A percentile compares a stretch with the other conserved stretches of the same genome.
phyloP scores from a whole-genome alignment of 2,888 invertebrate species.

The Muscina levida region DNA sequence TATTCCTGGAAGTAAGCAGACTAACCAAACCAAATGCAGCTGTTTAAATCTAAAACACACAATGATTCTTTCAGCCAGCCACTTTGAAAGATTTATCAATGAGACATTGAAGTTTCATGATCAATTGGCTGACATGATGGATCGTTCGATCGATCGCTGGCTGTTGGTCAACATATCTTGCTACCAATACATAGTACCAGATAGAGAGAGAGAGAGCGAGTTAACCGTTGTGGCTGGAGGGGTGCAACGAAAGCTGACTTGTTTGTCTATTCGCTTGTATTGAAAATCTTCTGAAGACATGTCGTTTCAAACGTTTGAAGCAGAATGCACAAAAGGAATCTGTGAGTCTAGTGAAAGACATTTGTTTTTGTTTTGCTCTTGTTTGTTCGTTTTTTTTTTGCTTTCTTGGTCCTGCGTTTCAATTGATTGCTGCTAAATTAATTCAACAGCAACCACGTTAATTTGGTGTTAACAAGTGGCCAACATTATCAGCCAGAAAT shows the following conservation, averaged over 20 bases:
- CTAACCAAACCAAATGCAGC: slow-evolving; percentile 35
- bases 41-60: slow-evolving; percentile 42
- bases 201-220: not conserved
- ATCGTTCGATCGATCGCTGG: slow-evolving; percentile 41
- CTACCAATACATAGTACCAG: not conserved
- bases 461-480: slow-evolving; percentile 67
- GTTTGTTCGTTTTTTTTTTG: slow-evolving; percentile 36
- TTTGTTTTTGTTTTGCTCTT: not conserved
- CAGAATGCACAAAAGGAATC: slow-evolving; percentile 11
- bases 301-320: not conserved
- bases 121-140: slow-evolving; percentile 60
- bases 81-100: slow-evolving; percentile 62
- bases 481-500: slow-evolving; percentile 58
- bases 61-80: slow-evolving; percentile 22
- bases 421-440: slow-evolving; percentile 57
- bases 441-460: slow-evolving; percentile 65
- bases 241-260: slow-evolving; percentile 41
- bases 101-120: slow-evolving; percentile 59
- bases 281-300: slow-evolving; percentile 16
- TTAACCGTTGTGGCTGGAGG: no score
- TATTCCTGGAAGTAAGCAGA: no score
- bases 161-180: not conserved
- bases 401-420: no score
- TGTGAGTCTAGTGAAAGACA: not conserved
- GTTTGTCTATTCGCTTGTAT: slow-evolving; percentile 50